Base-by-base conservation (phyloP, 2,888 invertebrate genomes). In the Ditula angustiorana region DNA sequence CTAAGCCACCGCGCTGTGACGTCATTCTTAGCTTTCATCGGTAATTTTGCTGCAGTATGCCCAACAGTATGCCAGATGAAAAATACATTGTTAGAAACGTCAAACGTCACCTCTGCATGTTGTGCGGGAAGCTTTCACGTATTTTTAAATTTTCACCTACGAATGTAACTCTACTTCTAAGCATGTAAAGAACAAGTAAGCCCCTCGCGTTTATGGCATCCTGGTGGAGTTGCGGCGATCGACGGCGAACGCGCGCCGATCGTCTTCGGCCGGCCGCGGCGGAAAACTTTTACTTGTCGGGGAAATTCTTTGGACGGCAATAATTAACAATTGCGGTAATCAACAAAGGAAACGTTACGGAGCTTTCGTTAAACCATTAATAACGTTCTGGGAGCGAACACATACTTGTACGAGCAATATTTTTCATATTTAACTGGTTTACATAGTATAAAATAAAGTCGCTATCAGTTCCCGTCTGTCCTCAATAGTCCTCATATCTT, bases 201-300 rank as follows among this genome's bases (percentile, higher is more conserved):
- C 30, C 16, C 19, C 10, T 41, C 5, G 26, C 26, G n/a, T 24
- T 72, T 68, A 82, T 87, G 81, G 13, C 61, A 64, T 75, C 88
- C 88, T 88, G 78, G 88, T 89, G 85, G 58, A 76, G 76, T 81
- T 82, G 86, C 81, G 84, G 79, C 72, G 73, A 74, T 80, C 80
- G 83, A 55, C 80, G 82, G 79, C 69, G 66, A 71, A 68, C 72
- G 66, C 68, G 64, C 67, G 11, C 26, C 16, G 13, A 37, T 33
- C 35, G 21, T 37, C 53, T 53, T 53, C 21, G 33, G 33, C 13
- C 26, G 26, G 5, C n/a, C 8, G 10, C 19, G 16, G 5, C 37
- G 16, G 37, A 8, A 37, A 37, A 19, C 19, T 19, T 41, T 41
- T 41, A 19, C 10, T 41, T 19, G 19, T 41, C 8, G 19, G 41